Evolutionary conservation across 2,113 vertebrate genomes (phyloP).

Genomic region (Erpornis zantholeuca): DNA sequence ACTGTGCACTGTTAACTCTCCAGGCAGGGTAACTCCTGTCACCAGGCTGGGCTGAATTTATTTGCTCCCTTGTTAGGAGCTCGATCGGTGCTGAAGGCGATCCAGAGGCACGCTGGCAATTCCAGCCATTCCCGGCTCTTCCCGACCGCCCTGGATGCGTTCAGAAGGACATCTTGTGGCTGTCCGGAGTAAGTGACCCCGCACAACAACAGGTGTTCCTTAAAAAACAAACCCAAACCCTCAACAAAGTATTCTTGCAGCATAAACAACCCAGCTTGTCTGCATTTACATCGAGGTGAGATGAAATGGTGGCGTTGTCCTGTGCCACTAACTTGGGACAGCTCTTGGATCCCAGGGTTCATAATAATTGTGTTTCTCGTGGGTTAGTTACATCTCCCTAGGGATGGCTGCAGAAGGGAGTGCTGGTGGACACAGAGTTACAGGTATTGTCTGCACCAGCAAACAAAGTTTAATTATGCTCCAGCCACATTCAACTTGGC

Average conservation of each 20-base stretch:
- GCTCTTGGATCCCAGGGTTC: not conserved
- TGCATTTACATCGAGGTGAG: not conserved
- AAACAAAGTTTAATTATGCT: not conserved
- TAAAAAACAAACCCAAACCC: not conserved
- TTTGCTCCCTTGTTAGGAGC: conserved; percentile 27
- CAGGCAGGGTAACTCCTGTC: not conserved
- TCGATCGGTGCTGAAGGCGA: not conserved
- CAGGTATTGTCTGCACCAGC: not conserved
- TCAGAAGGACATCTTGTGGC: conserved; percentile 35
- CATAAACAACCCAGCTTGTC: not conserved
- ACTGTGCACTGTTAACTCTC: not conserved
- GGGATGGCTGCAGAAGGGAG: not conserved
- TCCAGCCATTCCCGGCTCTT: not conserved
- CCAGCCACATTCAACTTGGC: not conserved
- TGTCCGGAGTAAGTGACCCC: not conserved
- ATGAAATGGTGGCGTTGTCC: not conserved
- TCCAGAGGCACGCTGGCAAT: not conserved
- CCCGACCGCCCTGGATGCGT: not conserved
- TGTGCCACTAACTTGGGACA: not conserved
- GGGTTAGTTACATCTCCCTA: not conserved
- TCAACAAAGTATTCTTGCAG: not conserved
- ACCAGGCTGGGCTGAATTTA: not conserved
- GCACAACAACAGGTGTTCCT: not conserved
- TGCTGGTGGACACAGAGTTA: not conserved
- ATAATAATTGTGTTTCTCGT: not conserved